Base-by-base conservation (phyloP, 2,797 vertebrate genomes). In the Enoplosus armatus region DNA sequence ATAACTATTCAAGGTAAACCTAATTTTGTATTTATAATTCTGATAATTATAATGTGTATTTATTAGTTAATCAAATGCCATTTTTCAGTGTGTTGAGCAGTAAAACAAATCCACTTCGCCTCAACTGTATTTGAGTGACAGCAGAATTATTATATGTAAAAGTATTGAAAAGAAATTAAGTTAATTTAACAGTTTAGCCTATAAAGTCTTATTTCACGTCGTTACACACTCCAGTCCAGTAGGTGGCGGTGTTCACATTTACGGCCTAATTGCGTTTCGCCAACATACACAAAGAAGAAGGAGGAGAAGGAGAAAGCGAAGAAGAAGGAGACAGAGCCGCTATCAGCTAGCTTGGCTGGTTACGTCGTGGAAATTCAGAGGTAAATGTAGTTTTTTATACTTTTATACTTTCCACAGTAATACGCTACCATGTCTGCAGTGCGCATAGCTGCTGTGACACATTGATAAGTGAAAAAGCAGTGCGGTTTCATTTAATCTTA, bases 361-460 rank as follows among this genome's bases (percentile, higher is more conserved):
- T 71, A 27, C 86, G 55, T 84, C 75, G 83, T 73, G 70, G 50
- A 63, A 39, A 82, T 63, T 75, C 5, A 55, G 77, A 83, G 92
- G 92, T 93, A 88, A 84, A 85, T 1, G 0, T 24, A 0, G 0
- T 5, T 35, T 41, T 58, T 45, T 3, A 12, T 35, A 8, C 12
- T n/a, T 58, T 41, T 1, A 14, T 33, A 6, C 3, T 54, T 16
- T 10, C 0, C 3, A 0, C 26, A 26, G 1, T 1, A 2, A n/a
- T 0, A 3, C 18, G 0, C 3, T 1, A 31, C 0, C 2, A 0
- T 26, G 7, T 8, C 5, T n/a, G 1, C 0, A 0, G 14, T 0
- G 3, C 4, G 0, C 0, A 0, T 0, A 9, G 20, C 20, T 3
- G 27, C 0, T 3, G 14, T 1, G 53, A 39, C 20, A 24, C 0